A percentile compares a stretch with the other conserved stretches of the same genome.
phyloP scores from a whole-genome alignment of 2,113 vertebrate species.

The Montifringilla adamsi region DNA sequence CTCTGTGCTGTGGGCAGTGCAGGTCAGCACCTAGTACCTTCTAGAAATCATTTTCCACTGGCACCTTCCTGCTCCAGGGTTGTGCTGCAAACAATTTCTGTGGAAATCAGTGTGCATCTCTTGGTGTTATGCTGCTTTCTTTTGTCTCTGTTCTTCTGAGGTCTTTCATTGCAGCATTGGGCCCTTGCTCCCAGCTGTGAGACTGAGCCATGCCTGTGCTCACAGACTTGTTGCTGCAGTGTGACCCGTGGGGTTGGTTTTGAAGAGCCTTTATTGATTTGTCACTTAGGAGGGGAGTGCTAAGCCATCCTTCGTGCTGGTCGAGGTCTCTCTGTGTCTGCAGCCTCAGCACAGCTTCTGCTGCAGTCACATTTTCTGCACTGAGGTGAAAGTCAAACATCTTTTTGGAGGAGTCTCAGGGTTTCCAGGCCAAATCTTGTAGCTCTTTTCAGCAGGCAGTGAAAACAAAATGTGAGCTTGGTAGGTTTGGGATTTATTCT shows the following conservation, averaged over 20 bases:
- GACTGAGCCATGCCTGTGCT: not conserved
- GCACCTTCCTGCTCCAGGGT: not conserved
- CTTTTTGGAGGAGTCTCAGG: not conserved
- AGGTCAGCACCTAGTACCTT: not conserved
- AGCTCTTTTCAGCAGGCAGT: not conserved
- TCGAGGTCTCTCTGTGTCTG: not conserved
- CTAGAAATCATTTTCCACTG: not conserved
- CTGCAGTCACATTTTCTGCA: not conserved
- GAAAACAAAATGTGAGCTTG: not conserved
- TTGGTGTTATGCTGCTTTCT: not conserved
- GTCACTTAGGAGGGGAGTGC: not conserved
- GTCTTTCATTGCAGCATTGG: fast-evolving
- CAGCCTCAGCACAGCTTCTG: not conserved
- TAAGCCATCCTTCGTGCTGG: not conserved
- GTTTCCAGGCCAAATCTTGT: not conserved
- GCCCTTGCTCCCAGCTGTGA: not conserved
- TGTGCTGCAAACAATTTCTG: not conserved
- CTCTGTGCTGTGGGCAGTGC: too few relatives aligned
- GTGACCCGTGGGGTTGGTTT: not conserved
- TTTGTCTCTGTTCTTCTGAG: fast-evolving
- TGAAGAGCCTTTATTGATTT: not conserved
- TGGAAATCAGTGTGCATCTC: fast-evolving
- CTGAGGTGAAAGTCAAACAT: fast-evolving
- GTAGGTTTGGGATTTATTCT: not conserved
- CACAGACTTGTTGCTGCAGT: not conserved